Percentiles rank a stretch among this genome's conserved stretches.
Evolutionary conservation across 2,888 invertebrate species (phyloP).

Genomic region (Esperia sulphurella): DNA sequence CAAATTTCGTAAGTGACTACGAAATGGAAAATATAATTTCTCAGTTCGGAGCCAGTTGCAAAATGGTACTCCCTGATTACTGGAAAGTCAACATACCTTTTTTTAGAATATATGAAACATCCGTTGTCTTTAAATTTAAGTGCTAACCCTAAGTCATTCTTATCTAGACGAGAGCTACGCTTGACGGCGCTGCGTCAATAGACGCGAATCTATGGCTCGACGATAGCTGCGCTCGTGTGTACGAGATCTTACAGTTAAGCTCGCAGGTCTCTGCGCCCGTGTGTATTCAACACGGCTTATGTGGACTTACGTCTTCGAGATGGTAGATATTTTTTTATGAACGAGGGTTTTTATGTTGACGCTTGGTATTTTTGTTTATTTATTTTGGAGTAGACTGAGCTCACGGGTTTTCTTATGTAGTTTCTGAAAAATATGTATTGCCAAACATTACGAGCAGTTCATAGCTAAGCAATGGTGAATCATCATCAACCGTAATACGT

Average conservation of each 20-base stretch:
- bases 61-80: too few species aligned
- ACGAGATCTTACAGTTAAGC: not conserved
- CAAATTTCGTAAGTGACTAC: too few species aligned
- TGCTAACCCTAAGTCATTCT: conserved; percentile 23
- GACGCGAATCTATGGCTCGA: conserved; percentile 34
- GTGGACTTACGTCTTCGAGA: not conserved
- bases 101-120: too few species aligned
- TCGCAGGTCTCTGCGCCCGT: not conserved
- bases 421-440: too few species aligned
- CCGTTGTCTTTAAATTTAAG: not conserved
- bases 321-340: not conserved
- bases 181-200: conserved; percentile 66
- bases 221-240: conserved; percentile 7
- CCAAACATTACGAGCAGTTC: too few species aligned
- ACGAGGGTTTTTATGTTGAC: not conserved
- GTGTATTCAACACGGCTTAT: conserved; percentile 17
- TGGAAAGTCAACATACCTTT: too few species aligned
- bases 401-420: not conserved
- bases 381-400: not conserved
- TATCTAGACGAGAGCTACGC: conserved; percentile 59
- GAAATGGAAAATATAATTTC: too few species aligned
- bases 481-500: too few species aligned
- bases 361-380: not conserved
- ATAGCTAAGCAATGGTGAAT: too few species aligned
- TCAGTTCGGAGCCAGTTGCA: too few species aligned